Evolutionary conservation across 2,113 vertebrate genomes (phyloP), one percentile per base, ranked within the genome.

Genomic region (Heterochromis multidens): DNA sequence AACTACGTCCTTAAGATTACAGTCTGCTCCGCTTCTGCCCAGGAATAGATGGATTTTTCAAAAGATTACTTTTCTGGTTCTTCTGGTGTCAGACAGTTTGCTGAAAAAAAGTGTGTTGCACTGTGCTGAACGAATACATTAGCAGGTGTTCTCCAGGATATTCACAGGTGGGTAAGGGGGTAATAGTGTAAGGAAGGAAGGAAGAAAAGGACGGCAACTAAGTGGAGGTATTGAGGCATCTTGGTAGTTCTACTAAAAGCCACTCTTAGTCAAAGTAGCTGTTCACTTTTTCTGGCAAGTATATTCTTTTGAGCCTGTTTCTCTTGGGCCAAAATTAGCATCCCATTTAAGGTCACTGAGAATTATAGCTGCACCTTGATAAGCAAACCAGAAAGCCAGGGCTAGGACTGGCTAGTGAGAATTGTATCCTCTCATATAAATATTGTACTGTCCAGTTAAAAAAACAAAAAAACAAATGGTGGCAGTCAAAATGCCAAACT

Each of bases 51-150:
- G 61, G 33, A 72, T 77, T 85, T 82, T 85, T 88, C 27, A 46
- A 43, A 63, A 84, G 46, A 85, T 70, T 27, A 40, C 81, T 77
- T 88, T 87, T 80, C 72, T 70, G 63, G n/a, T 74, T 58, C 33
- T 85, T 65, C 60, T n/a, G 43, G 57, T 81, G 77, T 81, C 80
- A 77, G 58, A 79, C 10, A 78, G 57, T 35, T 43, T 74, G 33
- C 46, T 60, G 43, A 21, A 74, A 72, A 74, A 74, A 52, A 31
- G 57, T 72, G 35, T 70, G 65, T 27, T 60, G 46, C 54, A 62
- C 8, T 52, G 29, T 14, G 14, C 63, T 74, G 43, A 80, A 52
- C 31, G 27, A 74, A 29, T 19, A 84, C 85, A 78, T 56, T 82
- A 67, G 54, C 62, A 77, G 54, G 65, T 62, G 43, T 58, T 86